phyloP scores from a whole-genome alignment of 1,140 invertebrate species.

The Neuroterus valhalla region DNA sequence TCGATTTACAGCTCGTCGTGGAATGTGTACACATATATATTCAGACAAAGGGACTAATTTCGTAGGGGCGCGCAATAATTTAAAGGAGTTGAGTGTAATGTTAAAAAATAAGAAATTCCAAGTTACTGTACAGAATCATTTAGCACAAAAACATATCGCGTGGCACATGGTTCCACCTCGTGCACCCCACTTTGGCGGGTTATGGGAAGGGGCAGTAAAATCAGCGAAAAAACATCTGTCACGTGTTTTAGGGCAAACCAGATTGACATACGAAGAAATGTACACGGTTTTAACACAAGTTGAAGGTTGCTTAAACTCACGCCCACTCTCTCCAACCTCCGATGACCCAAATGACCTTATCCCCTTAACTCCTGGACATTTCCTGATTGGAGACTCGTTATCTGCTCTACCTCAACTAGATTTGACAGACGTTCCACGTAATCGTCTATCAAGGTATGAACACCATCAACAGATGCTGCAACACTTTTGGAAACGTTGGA shows the following conservation, averaged over 20 bases:
- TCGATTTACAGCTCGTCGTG: constrained; percentile 60
- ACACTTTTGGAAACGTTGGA: constrained; percentile 42
- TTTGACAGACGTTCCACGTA: not conserved
- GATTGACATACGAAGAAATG: not conserved
- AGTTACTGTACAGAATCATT: too few relatives aligned
- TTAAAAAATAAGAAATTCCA: constrained; percentile 4
- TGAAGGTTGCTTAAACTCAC: too few relatives aligned
- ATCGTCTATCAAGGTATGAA: too few relatives aligned
- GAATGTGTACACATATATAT: constrained; percentile 52
- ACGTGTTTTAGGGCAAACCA: not conserved
- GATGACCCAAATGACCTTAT: constrained; percentile 15
- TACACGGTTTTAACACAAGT: too few relatives aligned
- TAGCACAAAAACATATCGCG: not conserved
- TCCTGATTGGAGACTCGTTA: constrained; percentile 18
- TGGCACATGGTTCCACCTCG: too few relatives aligned
- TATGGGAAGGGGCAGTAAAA: not conserved
- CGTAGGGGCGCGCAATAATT: constrained; percentile 53
- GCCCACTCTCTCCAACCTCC: not conserved
- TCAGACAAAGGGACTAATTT: constrained; percentile 65
- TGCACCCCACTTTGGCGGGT: not conserved
- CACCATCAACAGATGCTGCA: constrained; percentile 44
- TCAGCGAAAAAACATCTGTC: too few relatives aligned
- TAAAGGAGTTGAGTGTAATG: constrained; percentile 33
- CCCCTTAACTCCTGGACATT: constrained; percentile 7
- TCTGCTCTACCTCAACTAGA: constrained; percentile 23